Conservation (phyloP, 2,113 vertebrate species). For the Martes martes region DNA sequence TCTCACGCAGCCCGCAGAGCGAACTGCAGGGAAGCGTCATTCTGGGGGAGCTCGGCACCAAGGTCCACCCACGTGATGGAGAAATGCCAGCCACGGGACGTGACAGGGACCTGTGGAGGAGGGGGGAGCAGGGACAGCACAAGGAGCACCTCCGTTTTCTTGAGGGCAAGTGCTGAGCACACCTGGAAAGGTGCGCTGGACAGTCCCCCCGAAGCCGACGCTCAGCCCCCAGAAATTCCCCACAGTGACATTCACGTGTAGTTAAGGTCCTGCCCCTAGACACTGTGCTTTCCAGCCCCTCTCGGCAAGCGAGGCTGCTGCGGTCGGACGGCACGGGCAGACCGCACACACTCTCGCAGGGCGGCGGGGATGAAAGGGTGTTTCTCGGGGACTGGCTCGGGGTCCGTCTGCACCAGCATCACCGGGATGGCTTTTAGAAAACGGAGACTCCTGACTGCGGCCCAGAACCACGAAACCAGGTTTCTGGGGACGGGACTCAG, state of each 20-base stretch:
- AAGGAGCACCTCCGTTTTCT: background rate
- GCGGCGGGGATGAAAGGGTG: background rate
- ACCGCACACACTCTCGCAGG: background rate
- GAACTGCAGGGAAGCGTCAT: background rate
- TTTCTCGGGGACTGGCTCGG: background rate
- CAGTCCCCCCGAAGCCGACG: background rate
- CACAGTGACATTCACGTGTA: fast-evolving
- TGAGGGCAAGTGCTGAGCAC: background rate
- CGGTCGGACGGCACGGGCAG: background rate
- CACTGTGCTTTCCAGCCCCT: background rate
- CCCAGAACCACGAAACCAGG: background rate
- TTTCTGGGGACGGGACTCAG: background rate
- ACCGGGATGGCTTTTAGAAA: background rate
- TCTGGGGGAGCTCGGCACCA: background rate
- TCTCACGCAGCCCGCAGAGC: background rate
- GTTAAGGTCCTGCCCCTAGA: background rate
- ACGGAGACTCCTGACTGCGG: background rate
- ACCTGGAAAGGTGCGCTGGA: background rate
- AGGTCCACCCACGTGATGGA: background rate
- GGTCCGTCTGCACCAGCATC: background rate
- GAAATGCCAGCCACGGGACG: background rate
- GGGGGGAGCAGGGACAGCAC: background rate
- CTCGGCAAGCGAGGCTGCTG: background rate
- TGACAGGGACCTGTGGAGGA: background rate
- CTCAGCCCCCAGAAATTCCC: background rate